These are phyloP conservation scores for Nesogale talazaci DNA, from an alignment of 2,113 vertebrate genomes.

Conservation along the genomic window DNA sequence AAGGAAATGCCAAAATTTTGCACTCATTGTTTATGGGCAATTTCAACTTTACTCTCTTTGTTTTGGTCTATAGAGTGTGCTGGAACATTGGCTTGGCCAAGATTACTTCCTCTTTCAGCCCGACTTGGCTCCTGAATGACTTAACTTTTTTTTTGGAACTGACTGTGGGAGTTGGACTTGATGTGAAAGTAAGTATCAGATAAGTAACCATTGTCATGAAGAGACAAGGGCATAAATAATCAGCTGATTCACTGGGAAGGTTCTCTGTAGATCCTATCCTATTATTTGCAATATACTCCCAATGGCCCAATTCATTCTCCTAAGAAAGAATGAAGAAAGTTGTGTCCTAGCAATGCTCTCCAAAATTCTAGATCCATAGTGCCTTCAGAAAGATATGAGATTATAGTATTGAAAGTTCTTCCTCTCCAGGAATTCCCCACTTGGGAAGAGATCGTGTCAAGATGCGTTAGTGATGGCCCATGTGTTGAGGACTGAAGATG, in stretches of 20 bases:
- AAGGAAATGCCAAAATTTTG: conserved; percentile 44
- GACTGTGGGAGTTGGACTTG: conserved; percentile 50
- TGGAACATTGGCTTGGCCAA: conserved; percentile 58
- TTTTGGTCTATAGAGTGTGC: conserved; percentile 61
- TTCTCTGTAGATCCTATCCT: conserved; percentile 26
- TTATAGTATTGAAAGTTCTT: not conserved
- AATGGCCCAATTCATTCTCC: conserved; percentile 33
- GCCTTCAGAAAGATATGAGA: not conserved
- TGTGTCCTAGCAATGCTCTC: not conserved
- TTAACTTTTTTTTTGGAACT: conserved; percentile 74
- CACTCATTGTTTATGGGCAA: conserved; percentile 46
- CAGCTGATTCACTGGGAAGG: not conserved
- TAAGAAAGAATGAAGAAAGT: conserved; percentile 26
- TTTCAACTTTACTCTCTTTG: conserved; percentile 65
- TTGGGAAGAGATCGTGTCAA: not conserved
- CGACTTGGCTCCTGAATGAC: conserved; percentile 69
- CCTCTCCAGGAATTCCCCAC: not conserved
- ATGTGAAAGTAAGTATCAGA: conserved; percentile 63
- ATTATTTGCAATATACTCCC: not conserved
- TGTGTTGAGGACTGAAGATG: not conserved
- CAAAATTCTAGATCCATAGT: not conserved
- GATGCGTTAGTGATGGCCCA: not conserved
- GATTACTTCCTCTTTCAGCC: conserved; percentile 71
- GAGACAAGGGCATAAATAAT: conserved; percentile 41
- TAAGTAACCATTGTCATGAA: conserved; percentile 56